Percentiles rank a stretch among this genome's conserved stretches.
These are phyloP conservation scores for Eupithecia dodoneata DNA, from an alignment of 2,888 invertebrate genomes.

Conservation along the genomic window DNA sequence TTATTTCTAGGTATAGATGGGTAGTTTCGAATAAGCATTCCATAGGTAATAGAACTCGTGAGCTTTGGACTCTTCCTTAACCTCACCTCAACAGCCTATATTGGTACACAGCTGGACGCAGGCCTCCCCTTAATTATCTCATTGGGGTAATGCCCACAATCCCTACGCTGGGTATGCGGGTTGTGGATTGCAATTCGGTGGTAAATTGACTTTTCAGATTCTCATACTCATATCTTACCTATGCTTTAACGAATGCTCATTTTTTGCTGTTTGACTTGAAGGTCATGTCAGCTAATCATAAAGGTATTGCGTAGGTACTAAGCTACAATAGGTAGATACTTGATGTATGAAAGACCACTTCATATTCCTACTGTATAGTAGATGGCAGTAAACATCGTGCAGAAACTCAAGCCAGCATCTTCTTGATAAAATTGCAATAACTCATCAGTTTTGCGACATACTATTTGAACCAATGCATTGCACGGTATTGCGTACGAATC, in stretches of 20 bases:
- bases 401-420: background rate
- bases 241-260: background rate
- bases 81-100: too few species aligned
- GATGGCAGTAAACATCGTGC: background rate
- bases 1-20: background rate
- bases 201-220: background rate
- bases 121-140: too few species aligned
- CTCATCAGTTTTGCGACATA: constrained; percentile 6
- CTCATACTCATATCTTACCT: background rate
- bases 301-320: background rate
- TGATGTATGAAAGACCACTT: background rate
- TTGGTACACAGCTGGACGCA: too few species aligned
- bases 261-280: background rate
- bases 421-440: constrained; percentile 1
- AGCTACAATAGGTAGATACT: background rate
- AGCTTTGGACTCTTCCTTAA: background rate
- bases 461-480: background rate
- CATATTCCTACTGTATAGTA: background rate
- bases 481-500: constrained; percentile 1
- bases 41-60: background rate
- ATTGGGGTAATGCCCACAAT: too few species aligned
- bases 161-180: too few species aligned
- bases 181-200: too few species aligned
- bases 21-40: background rate
- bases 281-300: background rate